Evolutionary conservation across 2,797 vertebrate genomes (phyloP), one percentile per base, ranked within the genome.

Genomic region (Crenuchus spilurus): DNA sequence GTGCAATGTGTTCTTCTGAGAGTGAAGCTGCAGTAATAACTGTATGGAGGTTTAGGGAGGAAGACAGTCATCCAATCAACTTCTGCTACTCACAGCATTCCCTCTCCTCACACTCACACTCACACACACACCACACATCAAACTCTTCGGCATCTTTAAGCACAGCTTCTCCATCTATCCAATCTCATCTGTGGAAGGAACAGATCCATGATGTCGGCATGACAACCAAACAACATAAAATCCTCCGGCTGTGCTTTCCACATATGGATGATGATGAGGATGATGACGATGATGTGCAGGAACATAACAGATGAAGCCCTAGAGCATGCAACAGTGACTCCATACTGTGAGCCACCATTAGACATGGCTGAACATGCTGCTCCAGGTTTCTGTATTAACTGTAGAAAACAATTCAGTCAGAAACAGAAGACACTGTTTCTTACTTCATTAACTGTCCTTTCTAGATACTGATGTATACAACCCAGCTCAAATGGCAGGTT

Each of bases 191-290:
- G 8, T 6, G 55, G 31, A 49, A 54, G 51, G 14, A 58, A 52
- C 63, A 31, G n/a, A 75, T 81, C 87, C 85, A 83, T 87, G 71
- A 82, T 71, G 90, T 92, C 90, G 91, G 88, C 90, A 92, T 92
- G 90, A 89, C 90, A 91, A 92, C 91, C 77, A 55, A 80, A 51
- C 80, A 88, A 84, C 83, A 87, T 78, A n/a, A 44, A 54, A 61
- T 60, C 54, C 54, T 67, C 54, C 48, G 66, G 46, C 57, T 63
- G 44, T 9, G 1, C 54, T 49, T 67, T 42, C 55, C 46, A 44
- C 73, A 57, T 69, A 61, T 62, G 64, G 57, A 68, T 39, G 62
- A 52, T 51, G 62, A 48, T 57, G 51, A 28, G 30, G 58, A 48
- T 46, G 60, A 65, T 44, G 58, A 42, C 39, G 55, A 58, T 57